These are phyloP conservation scores for Mixornis gularis DNA, from an alignment of 2,113 vertebrate genomes.

Conservation along the genomic window DNA sequence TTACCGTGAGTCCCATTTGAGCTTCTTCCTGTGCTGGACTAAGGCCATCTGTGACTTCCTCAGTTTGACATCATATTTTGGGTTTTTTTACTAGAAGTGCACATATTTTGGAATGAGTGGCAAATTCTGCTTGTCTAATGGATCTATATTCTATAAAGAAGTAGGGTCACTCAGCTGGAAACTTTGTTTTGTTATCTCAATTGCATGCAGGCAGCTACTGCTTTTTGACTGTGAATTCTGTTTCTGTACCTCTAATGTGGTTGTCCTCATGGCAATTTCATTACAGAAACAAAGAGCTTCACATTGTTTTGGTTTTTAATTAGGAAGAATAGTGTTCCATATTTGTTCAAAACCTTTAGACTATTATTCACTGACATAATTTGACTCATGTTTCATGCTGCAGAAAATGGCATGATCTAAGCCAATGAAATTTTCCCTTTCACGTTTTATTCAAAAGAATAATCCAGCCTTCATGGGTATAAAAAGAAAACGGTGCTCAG, in stretches of 20 bases:
- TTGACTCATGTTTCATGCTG: not conserved
- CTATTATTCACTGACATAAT: not conserved
- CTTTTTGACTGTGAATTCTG: not conserved
- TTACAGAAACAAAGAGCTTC: not conserved
- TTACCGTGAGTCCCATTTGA: not conserved
- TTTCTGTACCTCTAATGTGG: not conserved
- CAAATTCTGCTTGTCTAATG: not conserved
- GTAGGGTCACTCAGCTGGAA: not conserved
- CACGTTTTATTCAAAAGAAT: not conserved
- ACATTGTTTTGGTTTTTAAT: not conserved
- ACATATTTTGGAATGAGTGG: not conserved
- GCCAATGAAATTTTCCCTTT: not conserved
- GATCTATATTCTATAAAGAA: not conserved
- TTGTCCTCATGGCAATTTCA: not conserved
- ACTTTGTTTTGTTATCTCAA: not conserved
- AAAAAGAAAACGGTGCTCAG: not conserved
- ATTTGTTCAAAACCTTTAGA: not conserved
- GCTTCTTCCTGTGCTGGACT: not conserved
- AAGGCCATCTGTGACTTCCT: not conserved
- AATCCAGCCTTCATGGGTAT: not conserved
- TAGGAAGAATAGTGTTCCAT: not conserved
- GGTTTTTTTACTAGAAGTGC: not conserved
- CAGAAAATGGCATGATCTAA: not conserved
- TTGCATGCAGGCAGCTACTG: not conserved
- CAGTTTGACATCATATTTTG: not conserved